Conservation (phyloP, 2,797 vertebrate species). For the Chelonia mydas region DNA sequence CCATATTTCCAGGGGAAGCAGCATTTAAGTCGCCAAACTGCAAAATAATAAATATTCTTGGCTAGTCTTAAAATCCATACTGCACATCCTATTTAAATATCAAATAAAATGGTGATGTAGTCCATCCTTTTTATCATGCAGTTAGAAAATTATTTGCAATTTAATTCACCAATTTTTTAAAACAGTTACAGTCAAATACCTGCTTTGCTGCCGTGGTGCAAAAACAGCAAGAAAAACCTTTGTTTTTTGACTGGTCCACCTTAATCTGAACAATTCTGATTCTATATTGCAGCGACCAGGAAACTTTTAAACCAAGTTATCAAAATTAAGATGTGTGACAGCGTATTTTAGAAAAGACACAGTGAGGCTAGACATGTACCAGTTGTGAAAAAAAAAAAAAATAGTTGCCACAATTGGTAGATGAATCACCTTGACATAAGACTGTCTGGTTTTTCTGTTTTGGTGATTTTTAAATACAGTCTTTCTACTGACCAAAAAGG, state of each 20-base stretch:
- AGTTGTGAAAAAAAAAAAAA: too few species aligned
- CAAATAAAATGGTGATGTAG: slow-evolving; percentile 4
- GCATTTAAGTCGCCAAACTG: slow-evolving; percentile 88
- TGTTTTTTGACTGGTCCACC: not conserved
- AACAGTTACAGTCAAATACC: slow-evolving; percentile 33
- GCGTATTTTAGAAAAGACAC: not conserved
- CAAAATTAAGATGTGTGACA: not conserved
- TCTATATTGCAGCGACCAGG: not conserved
- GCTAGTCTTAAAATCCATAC: not conserved
- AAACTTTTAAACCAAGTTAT: not conserved
- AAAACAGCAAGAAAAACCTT: slow-evolving; percentile 35
- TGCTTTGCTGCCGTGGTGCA: slow-evolving; percentile 45
- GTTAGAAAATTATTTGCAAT: slow-evolving; percentile 45
- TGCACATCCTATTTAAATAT: not conserved
- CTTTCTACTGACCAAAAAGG: not conserved
- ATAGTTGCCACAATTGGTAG: not conserved
- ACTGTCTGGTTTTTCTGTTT: not conserved
- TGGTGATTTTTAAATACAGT: not conserved
- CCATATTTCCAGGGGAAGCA: slow-evolving; percentile 86
- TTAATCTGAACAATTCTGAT: slow-evolving; percentile 35
- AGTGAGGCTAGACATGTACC: not conserved
- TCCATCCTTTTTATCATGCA: slow-evolving; percentile 11
- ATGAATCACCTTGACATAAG: not conserved
- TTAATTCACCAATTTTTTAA: slow-evolving; percentile 16
- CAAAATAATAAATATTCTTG: slow-evolving; percentile 62